Evolutionary conservation across 2,113 vertebrate genomes (phyloP), one percentile per base, ranked within the genome.

Genomic region (Bagarius yarrelli): DNA sequence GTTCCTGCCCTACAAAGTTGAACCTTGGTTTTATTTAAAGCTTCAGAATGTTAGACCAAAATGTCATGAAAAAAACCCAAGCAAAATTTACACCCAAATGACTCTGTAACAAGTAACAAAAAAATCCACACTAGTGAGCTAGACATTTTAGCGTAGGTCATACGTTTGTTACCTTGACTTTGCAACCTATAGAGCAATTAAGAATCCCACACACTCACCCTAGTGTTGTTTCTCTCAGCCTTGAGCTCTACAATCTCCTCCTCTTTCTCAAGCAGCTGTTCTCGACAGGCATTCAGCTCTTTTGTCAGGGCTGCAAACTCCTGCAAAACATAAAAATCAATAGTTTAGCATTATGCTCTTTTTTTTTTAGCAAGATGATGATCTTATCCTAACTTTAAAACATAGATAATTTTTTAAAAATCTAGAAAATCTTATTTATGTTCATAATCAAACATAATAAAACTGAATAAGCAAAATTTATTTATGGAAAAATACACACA

Each of bases 231-330:
- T 89, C 98, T 96, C 92, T 99, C 98, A 14, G 98, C 98, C 92
- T 99, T 99, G 79, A 99, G 94, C 90, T 99, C 98, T 8, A 96
- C 98, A 88, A 99, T 99, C 90, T 99, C 98, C 88, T 99, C 98
- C 91, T 99, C 98, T 84, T 99, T 99, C 91, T 99, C 98, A 88
- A 99, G 93, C 85, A 99, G 93, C 88, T 98, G 95, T 86, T 99
- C 98, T 81, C 98, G 94, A 90, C 98, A 99, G 60, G 94, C 95
- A 83, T 97, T 99, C 91, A 99, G 89, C 91, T 99, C 98, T 91
- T 99, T 99, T 71, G 97, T 99, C 88, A 99, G 89, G 76, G 97
- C 96, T 81, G 98, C 98, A 93, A 99, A 98, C 93, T 99, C 98
- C 98, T 99, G 86, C 27, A 64, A 6, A 66, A 47, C 61, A 87